A percentile compares a stretch with the other conserved stretches of the same genome.
Conservation (phyloP, 2,797 vertebrate species). For the Dallia pectoralis region DNA sequence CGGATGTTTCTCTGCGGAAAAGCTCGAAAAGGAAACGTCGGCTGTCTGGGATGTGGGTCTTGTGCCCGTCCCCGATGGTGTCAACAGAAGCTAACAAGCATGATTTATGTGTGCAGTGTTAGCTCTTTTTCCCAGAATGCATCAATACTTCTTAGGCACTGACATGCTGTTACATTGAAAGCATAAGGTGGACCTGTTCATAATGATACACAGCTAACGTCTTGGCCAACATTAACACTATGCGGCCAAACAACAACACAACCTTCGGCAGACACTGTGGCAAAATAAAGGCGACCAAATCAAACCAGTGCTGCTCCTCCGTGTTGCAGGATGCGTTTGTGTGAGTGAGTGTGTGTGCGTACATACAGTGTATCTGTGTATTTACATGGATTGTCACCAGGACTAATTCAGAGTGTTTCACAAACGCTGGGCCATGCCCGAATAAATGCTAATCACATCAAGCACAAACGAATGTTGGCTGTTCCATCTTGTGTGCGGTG, state of each 20-base stretch:
- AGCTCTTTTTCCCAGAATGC: neutral
- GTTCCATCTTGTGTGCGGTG: neutral
- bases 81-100: neutral
- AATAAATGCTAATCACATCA: neutral
- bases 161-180: neutral
- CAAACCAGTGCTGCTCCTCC: neutral
- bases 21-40: neutral
- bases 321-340: neutral
- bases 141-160: constrained; percentile 3
- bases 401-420: too few relatives aligned
- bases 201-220: neutral
- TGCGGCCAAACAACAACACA: neutral
- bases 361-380: too few relatives aligned
- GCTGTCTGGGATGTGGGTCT: neutral
- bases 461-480: neutral
- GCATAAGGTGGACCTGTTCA: neutral
- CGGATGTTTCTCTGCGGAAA: neutral
- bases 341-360: neutral
- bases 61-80: neutral
- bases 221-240: neutral
- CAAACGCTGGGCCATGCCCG: too few relatives aligned
- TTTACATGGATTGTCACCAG: too few relatives aligned
- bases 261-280: neutral
- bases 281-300: neutral
- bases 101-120: constrained; percentile 8